These are phyloP conservation scores for Morpho achilles DNA, from an alignment of 2,888 invertebrate species.

Conservation along the genomic window DNA sequence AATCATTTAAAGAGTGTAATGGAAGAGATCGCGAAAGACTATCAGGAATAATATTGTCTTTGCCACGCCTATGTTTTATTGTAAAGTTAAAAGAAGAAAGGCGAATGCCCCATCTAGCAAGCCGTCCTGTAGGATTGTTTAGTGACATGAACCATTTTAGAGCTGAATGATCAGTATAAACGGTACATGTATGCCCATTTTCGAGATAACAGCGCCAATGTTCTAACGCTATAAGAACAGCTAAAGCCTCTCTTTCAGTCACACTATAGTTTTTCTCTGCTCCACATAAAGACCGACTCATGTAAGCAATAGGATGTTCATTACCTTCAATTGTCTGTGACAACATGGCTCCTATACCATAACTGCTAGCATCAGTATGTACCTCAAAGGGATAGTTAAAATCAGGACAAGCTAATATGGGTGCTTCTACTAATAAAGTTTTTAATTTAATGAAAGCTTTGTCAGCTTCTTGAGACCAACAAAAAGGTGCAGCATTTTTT, in stretches of 20 bases:
- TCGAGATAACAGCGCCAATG: constrained; percentile 35
- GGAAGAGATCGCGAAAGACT: no score
- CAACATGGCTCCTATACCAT: constrained; percentile 20
- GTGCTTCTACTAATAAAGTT: constrained; percentile 10
- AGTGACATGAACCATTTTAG: constrained; percentile 31
- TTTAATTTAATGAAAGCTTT: constrained; percentile 21
- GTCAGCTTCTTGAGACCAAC: constrained; percentile 19
- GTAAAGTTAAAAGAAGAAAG: constrained; percentile 29
- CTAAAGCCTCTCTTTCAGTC: constrained; percentile 35
- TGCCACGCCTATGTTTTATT: constrained; percentile 29
- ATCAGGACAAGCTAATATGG: constrained; percentile 25
- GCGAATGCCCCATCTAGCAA: constrained; percentile 32
- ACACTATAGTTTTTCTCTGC: constrained; percentile 24
- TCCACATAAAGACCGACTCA: constrained; percentile 27
- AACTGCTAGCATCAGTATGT: constrained; percentile 13
- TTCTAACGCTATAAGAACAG: constrained; percentile 32
- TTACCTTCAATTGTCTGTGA: constrained; percentile 13
- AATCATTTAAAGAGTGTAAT: not conserved
- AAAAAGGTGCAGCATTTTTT: constrained; percentile 14
- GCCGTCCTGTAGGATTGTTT: constrained; percentile 29
- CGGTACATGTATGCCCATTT: constrained; percentile 27
- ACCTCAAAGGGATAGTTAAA: constrained; percentile 15
- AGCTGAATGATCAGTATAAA: constrained; percentile 32
- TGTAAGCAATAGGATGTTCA: constrained; percentile 21
- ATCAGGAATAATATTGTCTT: constrained; percentile 33